Conservation (phyloP, 2,113 vertebrate genomes). For the Trogon melanurus region DNA sequence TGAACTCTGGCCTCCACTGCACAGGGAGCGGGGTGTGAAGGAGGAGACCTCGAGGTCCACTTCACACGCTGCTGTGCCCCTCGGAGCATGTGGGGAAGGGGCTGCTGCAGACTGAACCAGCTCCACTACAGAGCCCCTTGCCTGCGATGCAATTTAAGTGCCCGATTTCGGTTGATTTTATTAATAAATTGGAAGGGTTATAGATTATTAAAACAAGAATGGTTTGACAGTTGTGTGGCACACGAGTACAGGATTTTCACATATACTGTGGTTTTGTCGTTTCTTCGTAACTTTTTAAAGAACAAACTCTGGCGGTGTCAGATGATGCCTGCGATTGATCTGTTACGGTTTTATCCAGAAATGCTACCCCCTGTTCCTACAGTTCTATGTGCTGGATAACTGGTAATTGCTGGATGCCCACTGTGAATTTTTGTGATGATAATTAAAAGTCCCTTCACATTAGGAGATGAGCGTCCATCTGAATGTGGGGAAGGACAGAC, state of each 20-base stretch:
- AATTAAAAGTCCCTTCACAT: neutral
- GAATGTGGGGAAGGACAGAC: neutral
- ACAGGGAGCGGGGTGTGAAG: neutral
- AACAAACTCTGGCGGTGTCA: neutral
- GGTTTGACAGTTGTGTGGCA: neutral
- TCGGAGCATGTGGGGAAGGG: neutral
- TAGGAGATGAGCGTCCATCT: neutral
- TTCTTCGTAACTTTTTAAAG: neutral
- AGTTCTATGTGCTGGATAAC: neutral
- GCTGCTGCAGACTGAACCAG: neutral
- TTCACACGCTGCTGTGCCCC: fast-evolving
- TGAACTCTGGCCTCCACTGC: fast-evolving
- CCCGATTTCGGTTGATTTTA: neutral
- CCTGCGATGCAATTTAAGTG: neutral
- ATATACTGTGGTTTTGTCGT: neutral
- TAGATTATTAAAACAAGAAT: neutral
- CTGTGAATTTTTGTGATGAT: neutral
- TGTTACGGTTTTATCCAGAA: neutral
- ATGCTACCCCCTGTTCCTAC: fast-evolving
- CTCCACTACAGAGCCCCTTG: neutral
- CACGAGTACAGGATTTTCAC: neutral
- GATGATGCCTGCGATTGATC: neutral
- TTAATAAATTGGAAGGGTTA: neutral
- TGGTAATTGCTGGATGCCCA: neutral
- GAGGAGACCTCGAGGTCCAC: neutral